Evolutionary conservation across 1,140 invertebrate species (phyloP).

Genomic region (Bombus pyrosoma): DNA sequence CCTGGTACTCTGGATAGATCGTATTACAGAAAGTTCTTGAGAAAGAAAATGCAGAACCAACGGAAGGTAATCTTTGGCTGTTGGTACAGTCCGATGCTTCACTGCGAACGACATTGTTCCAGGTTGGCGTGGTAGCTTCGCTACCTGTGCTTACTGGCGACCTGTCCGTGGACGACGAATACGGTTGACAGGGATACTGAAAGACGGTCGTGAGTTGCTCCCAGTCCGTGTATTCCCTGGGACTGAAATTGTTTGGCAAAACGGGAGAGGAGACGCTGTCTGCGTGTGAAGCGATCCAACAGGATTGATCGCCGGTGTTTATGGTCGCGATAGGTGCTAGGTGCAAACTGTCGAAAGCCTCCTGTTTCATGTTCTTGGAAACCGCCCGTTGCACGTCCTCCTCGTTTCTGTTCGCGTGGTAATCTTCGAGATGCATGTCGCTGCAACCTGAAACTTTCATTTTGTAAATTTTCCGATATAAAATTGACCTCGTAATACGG

Average conservation of each 20-base stretch:
- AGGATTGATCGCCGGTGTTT: slow-evolving; percentile 48
- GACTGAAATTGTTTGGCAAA: slow-evolving; percentile 32
- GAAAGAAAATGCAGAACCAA: slow-evolving; percentile 78
- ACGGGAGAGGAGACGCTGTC: slow-evolving; percentile 54
- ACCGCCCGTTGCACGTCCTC: slow-evolving; percentile 36
- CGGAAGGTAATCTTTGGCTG: slow-evolving; percentile 71
- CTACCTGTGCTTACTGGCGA: slow-evolving; percentile 71
- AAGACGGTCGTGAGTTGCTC: slow-evolving; percentile 72
- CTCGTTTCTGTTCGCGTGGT: slow-evolving; percentile 49
- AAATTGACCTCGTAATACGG: not conserved
- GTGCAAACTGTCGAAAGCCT: slow-evolving; percentile 25
- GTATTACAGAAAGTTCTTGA: slow-evolving; percentile 70
- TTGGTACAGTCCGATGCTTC: slow-evolving; percentile 23
- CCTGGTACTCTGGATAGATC: slow-evolving; percentile 61
- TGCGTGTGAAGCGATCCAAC: slow-evolving; percentile 49
- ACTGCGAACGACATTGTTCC: slow-evolving; percentile 41
- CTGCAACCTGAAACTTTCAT: not conserved
- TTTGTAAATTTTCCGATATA: not conserved
- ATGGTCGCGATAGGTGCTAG: slow-evolving; percentile 34
- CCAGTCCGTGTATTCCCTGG: slow-evolving; percentile 71
- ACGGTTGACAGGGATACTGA: slow-evolving; percentile 68
- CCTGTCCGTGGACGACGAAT: slow-evolving; percentile 41
- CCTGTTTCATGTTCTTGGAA: slow-evolving; percentile 42
- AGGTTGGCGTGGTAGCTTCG: slow-evolving; percentile 72
- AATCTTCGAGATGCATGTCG: slow-evolving; percentile 65